Percentiles rank a stretch among this genome's conserved stretches.
Evolutionary conservation across 1,140 invertebrate genomes (phyloP).

Genomic region (Sarcophaga bullata): DNA sequence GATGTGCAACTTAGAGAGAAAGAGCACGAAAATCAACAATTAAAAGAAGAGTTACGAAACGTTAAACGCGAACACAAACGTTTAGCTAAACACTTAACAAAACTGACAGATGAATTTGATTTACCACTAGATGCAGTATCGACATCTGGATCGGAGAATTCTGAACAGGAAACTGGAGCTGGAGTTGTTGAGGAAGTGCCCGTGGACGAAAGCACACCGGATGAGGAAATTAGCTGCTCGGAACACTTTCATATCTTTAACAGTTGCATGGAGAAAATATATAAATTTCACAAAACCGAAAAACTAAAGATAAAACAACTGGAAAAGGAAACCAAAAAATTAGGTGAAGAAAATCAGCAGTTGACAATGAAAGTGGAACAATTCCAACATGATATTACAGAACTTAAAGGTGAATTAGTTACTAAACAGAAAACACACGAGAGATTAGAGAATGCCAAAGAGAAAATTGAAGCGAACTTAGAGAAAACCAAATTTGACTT

Average conservation of each 20-base stretch:
- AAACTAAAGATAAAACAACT: slow-evolving; percentile 29
- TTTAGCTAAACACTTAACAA: slow-evolving; percentile 41
- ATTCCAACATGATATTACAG: slow-evolving; percentile 7
- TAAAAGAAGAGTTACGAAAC: slow-evolving; percentile 47
- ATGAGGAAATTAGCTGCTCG: neutral
- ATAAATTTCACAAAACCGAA: slow-evolving; percentile 40
- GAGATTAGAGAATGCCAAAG: slow-evolving; percentile 35
- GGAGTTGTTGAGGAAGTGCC: neutral
- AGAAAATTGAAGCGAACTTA: slow-evolving; percentile 17
- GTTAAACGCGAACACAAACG: slow-evolving; percentile 36
- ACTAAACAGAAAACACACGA: slow-evolving; percentile 23
- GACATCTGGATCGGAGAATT: neutral
- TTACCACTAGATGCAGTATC: slow-evolving; percentile 22
- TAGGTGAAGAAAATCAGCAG: slow-evolving; percentile 31
- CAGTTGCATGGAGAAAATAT: slow-evolving; percentile 43
- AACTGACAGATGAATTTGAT: slow-evolving; percentile 41
- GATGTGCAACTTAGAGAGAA: slow-evolving; percentile 61
- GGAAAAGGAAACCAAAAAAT: slow-evolving; percentile 3
- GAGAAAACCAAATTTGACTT: slow-evolving; percentile 7
- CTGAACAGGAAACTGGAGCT: neutral
- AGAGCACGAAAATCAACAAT: slow-evolving; percentile 54
- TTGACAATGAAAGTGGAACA: neutral
- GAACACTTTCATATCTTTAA: slow-evolving; percentile 43
- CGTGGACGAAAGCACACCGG: neutral
- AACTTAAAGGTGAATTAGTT: slow-evolving; percentile 21